These are phyloP conservation scores for Nycticryphes semicollaris DNA, from an alignment of 2,113 vertebrate genomes.

Conservation along the genomic window DNA sequence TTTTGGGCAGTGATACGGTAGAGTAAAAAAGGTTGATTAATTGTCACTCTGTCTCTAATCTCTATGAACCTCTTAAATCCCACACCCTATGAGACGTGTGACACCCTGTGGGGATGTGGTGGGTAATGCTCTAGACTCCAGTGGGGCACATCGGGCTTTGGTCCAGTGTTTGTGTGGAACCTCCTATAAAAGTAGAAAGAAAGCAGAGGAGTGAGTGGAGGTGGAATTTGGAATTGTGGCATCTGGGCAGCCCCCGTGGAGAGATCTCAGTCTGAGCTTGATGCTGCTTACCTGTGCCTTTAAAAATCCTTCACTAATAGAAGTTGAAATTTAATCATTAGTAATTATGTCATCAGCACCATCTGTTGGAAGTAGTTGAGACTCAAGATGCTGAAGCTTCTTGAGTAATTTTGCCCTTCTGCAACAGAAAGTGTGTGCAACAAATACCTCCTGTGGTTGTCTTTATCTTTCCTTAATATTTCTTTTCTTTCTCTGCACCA, in stretches of 20 bases:
- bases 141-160: background rate
- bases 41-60: background rate
- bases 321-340: slow-evolving; percentile 53
- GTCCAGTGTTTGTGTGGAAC: background rate
- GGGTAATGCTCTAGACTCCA: background rate
- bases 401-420: slow-evolving; percentile 63
- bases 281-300: slow-evolving; percentile 31
- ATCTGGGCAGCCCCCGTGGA: background rate
- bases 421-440: slow-evolving; percentile 29
- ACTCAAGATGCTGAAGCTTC: slow-evolving; percentile 58
- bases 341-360: slow-evolving; percentile 65
- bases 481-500: background rate
- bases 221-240: background rate
- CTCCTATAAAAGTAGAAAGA: background rate
- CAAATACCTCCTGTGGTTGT: slow-evolving; percentile 38
- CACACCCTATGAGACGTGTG: background rate
- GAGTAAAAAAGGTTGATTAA: background rate
- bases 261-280: background rate
- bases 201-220: background rate
- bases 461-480: slow-evolving; percentile 48
- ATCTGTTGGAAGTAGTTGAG: slow-evolving; percentile 61
- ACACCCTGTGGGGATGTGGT: background rate
- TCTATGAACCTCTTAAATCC: background rate
- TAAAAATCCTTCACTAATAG: slow-evolving; percentile 48
- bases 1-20: background rate